Percentiles rank a stretch among this genome's conserved stretches.
phyloP scores from a whole-genome alignment of 2,113 vertebrate genomes.

The Atrichornis clamosus region DNA sequence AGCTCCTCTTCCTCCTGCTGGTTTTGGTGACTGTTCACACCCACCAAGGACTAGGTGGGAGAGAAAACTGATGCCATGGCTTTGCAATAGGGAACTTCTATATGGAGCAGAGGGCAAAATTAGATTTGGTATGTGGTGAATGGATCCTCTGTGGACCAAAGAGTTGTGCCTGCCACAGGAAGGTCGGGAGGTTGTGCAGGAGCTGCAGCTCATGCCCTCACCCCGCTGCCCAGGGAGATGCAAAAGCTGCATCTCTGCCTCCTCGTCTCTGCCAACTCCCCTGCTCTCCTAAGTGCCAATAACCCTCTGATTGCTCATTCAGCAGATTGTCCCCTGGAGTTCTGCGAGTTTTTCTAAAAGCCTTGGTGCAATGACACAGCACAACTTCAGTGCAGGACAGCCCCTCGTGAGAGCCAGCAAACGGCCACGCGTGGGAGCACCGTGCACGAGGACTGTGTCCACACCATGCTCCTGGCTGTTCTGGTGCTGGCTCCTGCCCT shows the following conservation, averaged over 20 bases:
- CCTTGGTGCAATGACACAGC: neutral
- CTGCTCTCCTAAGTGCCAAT: neutral
- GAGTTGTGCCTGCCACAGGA: neutral
- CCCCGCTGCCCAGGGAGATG: neutral
- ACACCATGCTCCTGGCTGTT: rapidly evolving
- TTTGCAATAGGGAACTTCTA: neutral
- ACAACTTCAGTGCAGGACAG: neutral
- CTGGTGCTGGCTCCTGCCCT: neutral
- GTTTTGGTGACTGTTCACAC: rapidly evolving
- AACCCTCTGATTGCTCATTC: neutral
- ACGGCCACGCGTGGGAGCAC: neutral
- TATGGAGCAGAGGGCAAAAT: neutral
- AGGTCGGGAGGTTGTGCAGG: neutral
- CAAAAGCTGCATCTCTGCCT: neutral
- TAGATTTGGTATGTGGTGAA: rapidly evolving
- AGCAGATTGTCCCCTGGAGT: neutral
- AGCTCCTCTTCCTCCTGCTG: neutral
- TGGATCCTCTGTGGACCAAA: neutral
- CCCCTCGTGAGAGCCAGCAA: neutral
- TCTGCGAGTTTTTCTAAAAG: neutral
- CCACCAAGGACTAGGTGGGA: neutral
- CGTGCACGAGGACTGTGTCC: neutral
- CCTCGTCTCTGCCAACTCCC: neutral
- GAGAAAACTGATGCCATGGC: neutral
- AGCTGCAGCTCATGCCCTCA: neutral